A percentile compares a stretch with the other conserved stretches of the same genome.
These are phyloP conservation scores for Micronycteris hirsuta DNA, from an alignment of 2,113 vertebrate genomes.

Conservation along the genomic window DNA sequence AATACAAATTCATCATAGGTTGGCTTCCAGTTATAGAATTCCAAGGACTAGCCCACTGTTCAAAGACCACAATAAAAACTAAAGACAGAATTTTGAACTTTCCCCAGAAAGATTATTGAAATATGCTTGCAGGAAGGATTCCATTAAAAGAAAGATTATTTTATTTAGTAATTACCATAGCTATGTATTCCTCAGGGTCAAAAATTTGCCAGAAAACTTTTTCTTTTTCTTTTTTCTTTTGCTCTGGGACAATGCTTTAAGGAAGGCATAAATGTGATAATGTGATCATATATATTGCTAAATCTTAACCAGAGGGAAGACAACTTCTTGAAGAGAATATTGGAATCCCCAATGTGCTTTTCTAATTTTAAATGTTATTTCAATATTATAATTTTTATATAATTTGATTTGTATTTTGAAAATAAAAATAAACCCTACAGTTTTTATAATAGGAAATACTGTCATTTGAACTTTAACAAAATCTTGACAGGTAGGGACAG, in stretches of 20 bases:
- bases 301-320: neutral
- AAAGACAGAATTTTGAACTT: neutral
- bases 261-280: neutral
- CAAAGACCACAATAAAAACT: slow-evolving; percentile 7
- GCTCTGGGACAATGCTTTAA: neutral
- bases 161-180: neutral
- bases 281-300: neutral
- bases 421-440: neutral
- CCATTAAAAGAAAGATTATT: neutral
- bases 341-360: neutral
- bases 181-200: neutral
- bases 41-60: neutral
- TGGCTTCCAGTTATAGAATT: slow-evolving; percentile 7
- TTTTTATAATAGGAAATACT: neutral
- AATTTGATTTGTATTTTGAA: slow-evolving; percentile 16
- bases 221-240: neutral
- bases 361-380: neutral
- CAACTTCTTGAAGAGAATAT: neutral
- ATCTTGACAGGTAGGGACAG: neutral
- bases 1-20: neutral
- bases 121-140: slow-evolving; percentile 2
- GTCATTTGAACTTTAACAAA: neutral
- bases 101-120: slow-evolving; percentile 35
- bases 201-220: neutral
- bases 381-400: neutral